These are phyloP conservation scores for Homarus gammarus DNA, from an alignment of 2,888 invertebrate species.

Conservation along the genomic window DNA sequence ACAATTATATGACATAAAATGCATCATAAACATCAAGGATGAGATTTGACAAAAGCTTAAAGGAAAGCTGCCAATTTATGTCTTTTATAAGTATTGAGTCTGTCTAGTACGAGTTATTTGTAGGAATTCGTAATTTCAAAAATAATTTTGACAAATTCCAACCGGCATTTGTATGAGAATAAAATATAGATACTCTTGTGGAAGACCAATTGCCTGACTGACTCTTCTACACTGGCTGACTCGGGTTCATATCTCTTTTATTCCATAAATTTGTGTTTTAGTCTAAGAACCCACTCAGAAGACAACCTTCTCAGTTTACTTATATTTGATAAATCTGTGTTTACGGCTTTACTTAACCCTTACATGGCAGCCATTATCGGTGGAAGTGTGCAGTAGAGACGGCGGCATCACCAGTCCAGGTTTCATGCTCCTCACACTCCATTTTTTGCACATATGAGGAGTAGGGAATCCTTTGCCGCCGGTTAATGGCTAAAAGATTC, in stretches of 20 bases:
- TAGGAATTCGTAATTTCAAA: not conserved
- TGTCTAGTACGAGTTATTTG: not conserved
- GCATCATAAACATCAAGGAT: not conserved
- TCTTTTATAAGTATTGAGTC: not conserved
- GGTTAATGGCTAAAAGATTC: no score
- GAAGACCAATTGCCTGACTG: not conserved
- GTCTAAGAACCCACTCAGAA: not conserved
- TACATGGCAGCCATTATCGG: not conserved
- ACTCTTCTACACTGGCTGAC: not conserved
- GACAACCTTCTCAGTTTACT: not conserved
- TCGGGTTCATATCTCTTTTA: not conserved
- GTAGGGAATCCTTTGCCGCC: no score
- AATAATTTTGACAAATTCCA: not conserved
- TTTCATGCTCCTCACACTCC: no score
- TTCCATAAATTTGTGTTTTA: not conserved
- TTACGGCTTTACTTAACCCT: not conserved
- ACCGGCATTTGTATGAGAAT: not conserved
- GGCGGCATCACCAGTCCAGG: no score
- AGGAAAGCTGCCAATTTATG: conserved; percentile 13
- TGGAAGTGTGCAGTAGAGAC: no score
- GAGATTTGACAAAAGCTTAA: not conserved
- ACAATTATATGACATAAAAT: not conserved
- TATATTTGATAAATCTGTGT: not conserved
- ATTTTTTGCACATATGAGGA: no score
- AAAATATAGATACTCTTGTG: not conserved